Evolutionary conservation across 2,888 invertebrate genomes (phyloP), one percentile per base, ranked within the genome.

Genomic region (Nudaria mundana): DNA sequence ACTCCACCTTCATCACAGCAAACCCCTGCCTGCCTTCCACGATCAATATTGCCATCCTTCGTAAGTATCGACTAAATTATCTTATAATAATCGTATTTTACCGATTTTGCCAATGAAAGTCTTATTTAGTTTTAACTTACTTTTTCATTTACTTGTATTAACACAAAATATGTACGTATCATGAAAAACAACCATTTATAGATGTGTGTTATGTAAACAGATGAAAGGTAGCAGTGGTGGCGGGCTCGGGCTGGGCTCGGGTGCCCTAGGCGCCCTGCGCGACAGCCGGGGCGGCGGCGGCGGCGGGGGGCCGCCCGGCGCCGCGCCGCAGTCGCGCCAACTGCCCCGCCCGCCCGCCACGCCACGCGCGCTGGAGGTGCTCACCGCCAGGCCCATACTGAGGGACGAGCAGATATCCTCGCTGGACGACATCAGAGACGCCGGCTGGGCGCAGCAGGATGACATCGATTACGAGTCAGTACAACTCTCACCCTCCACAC

Each of bases 391-490:
- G 38, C 96, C 98, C 45, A 98, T 98, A 54, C 96, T 98, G 59
- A 95, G 95, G 61, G 97, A 97, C 71, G 97, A 97, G 75, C 97
- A 97, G 79, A 91, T 98, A 63, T 95, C 94, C 66, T 94, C 95
- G 43, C 94, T 98, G 90, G 98, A 98, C 81, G 95, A 97, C 71
- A 95, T 97, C 58, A 93, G 94, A 63, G 95, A 96, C 71, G 94
- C 95, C 66, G 97, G 97, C 49, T 98, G 98, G 98, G 95, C 96
- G 42, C 94, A 94, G 57, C 94, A 96, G 66, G 97, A 97, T 72
- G 97, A 97, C 76, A 96, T 98, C 72, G 97, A 98, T 84, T 98
- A 97, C 75, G 96, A 96, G 92, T 92, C 60, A 85, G 90, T 77
- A n/a, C 4, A 16, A 3, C 16, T 7, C 2, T 3, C 3, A 2